Base-by-base conservation (phyloP, 53 echinoderm and acorn worm genomes). In the Arbacia lixula region DNA sequence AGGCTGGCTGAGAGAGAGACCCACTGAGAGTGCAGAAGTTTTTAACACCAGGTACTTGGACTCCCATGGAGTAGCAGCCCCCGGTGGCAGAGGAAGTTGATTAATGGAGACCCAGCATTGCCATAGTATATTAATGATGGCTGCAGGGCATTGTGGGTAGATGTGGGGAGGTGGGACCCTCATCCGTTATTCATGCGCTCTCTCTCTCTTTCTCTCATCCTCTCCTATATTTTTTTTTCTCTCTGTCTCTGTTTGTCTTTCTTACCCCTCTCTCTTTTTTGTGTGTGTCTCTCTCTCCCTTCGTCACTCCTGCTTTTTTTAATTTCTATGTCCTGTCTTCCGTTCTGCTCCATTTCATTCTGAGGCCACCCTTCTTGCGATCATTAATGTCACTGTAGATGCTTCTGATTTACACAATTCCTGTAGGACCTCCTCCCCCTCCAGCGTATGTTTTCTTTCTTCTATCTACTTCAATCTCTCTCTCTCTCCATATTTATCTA, bases 71-170 rank as follows among this genome's bases (percentile, higher is more conserved):
- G 82, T 81, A n/a, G 82, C 46, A 3, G 41, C 62, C 82, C n/a
- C 43, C 82, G 34, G 64, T n/a, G 12, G 39, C 8, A 16, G 26
- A 81, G 82, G 82, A 81, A 40, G 82, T 63, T 81, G 82, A 81
- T 81, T 81, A 81, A 81, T 81, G 82, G 82, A 81, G 12, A 39
- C 82, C 41, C 39, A 63, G 64, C 82, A 19, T 26, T 42, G 41
- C 36, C 27, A 81, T 81, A 35, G 82, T 63, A 63, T 81, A 81
- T 81, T 81, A 81, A 81, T 81, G 82, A 81, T 81, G 32, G 62
- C 82, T 34, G 22, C 33, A 43, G 64, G 82, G 63, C 64, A 63
- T 40, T 46, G 78, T 42, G 64, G 64, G 64, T 43, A 63, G 82
- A 64, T 46, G 78, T 42, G 64, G 64, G 64, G 46, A 63, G 82